Evolutionary conservation across 2,888 invertebrate genomes (phyloP).

Genomic region (Reticulitermes lucifugus): DNA sequence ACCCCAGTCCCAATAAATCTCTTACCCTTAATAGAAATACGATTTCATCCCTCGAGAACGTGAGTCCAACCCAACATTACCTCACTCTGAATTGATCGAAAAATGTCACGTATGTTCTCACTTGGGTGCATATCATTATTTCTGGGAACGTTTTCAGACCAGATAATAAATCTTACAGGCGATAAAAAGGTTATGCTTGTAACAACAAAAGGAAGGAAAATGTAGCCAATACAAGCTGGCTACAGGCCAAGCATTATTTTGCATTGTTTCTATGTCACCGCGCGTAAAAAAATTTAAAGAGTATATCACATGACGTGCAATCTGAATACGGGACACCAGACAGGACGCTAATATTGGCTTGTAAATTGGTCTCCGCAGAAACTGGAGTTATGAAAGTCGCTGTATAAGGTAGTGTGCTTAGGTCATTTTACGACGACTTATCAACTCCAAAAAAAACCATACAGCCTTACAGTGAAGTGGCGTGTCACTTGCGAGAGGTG

Average conservation of each 20-base stretch:
- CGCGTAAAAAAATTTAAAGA: no score
- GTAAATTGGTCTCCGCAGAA: no score
- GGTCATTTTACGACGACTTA: no score
- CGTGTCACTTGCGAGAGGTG: no score
- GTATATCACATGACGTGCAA: no score
- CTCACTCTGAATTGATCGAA: not conserved
- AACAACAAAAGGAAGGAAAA: not conserved
- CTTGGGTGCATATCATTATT: not conserved
- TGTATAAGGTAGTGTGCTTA: no score
- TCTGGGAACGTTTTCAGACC: not conserved
- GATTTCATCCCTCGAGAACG: not conserved
- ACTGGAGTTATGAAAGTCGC: no score
- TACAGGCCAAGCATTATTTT: not conserved
- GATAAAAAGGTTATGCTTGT: not conserved
- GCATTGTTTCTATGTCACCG: not conserved
- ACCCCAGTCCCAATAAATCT: not conserved
- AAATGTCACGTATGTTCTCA: conserved; percentile 10
- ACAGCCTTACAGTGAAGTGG: no score
- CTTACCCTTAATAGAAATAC: conserved; percentile 13
- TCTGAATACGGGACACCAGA: no score
- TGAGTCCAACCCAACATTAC: not conserved
- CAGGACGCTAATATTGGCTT: no score
- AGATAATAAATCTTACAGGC: not conserved
- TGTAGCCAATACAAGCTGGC: conserved; percentile 22
- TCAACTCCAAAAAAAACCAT: no score